A percentile compares a stretch with the other conserved stretches of the same genome.
phyloP scores from a whole-genome alignment of 2,113 vertebrate genomes.

The Cinclus mexicanus region DNA sequence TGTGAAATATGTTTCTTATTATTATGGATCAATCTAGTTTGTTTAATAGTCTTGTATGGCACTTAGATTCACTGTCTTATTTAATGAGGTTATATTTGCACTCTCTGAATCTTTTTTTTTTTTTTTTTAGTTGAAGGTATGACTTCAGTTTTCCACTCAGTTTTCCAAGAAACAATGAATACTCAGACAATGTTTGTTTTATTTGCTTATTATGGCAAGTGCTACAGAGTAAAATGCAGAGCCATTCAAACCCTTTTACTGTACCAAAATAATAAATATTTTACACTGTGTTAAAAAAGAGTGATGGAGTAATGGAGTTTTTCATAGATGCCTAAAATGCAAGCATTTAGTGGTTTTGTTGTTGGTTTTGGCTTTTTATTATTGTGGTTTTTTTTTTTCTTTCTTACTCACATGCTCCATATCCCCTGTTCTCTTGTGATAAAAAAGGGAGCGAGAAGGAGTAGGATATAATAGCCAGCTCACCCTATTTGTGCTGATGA shows the following conservation, averaged over 20 bases:
- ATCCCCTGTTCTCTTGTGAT: not conserved
- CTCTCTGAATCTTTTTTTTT: not conserved
- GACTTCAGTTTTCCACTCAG: not conserved
- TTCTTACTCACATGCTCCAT: not conserved
- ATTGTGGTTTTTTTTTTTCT: not conserved
- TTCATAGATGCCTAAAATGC: not conserved
- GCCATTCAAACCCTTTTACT: slow-evolving; percentile 27
- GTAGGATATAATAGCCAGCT: not conserved
- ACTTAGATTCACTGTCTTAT: slow-evolving; percentile 65
- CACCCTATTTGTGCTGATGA: not conserved
- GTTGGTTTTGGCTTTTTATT: not conserved
- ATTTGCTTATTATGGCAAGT: not conserved
- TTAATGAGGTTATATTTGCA: slow-evolving; percentile 69
- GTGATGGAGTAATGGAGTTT: too few species aligned
- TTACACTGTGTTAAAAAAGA: not conserved
- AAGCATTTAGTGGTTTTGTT: not conserved
- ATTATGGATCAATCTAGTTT: slow-evolving; percentile 72
- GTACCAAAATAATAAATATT: slow-evolving; percentile 23
- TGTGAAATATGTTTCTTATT: slow-evolving; percentile 80
- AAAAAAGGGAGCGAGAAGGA: not conserved
- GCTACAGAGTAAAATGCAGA: not conserved
- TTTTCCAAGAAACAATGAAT: slow-evolving; percentile 12
- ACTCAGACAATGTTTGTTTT: not conserved
- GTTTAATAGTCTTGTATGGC: slow-evolving; percentile 70
- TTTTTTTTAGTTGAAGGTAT: not conserved